A percentile compares a stretch with the other conserved stretches of the same genome.
Conservation (phyloP, 2,797 vertebrate genomes). For the Cyprinella venusta region DNA sequence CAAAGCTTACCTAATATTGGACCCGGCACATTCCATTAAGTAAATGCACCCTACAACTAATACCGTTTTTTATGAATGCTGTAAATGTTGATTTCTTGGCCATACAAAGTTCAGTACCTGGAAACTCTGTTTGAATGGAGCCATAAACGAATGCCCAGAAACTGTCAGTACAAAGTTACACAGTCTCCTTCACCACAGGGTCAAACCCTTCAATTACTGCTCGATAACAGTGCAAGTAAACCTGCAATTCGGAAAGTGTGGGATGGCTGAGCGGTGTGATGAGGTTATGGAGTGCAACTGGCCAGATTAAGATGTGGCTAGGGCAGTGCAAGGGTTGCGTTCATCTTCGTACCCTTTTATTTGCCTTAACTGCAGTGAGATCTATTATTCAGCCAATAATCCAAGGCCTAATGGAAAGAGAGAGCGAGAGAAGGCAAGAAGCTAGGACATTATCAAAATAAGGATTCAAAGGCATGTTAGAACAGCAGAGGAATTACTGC, state of each 20-base stretch:
- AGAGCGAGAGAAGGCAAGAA: background rate
- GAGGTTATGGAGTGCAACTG: constrained; percentile 48
- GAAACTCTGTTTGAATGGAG: constrained; percentile 30
- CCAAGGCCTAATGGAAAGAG: background rate
- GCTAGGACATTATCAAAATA: background rate
- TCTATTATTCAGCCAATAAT: constrained; percentile 30
- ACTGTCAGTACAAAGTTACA: constrained; percentile 43
- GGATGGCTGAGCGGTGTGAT: constrained; percentile 38
- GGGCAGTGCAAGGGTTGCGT: constrained; percentile 37
- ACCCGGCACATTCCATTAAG: constrained; percentile 9
- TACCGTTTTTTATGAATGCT: constrained; percentile 31
- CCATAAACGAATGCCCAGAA: constrained; percentile 41
- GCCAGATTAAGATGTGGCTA: constrained; percentile 47
- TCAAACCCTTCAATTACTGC: constrained; percentile 53
- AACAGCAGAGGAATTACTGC: background rate
- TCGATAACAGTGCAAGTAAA: constrained; percentile 47
- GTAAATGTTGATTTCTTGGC: constrained; percentile 38
- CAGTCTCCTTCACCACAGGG: constrained; percentile 50
- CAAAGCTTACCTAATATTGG: background rate
- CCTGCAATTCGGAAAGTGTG: constrained; percentile 39
- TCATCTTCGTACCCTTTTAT: constrained; percentile 35
- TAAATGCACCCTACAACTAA: constrained; percentile 1
- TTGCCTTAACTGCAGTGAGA: constrained; percentile 23
- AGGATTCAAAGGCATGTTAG: background rate
- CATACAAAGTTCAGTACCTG: constrained; percentile 31